Percentiles rank a stretch among this genome's conserved stretches.
Conservation (phyloP, 2,888 invertebrate species). For the Seladonia tumulorum region DNA sequence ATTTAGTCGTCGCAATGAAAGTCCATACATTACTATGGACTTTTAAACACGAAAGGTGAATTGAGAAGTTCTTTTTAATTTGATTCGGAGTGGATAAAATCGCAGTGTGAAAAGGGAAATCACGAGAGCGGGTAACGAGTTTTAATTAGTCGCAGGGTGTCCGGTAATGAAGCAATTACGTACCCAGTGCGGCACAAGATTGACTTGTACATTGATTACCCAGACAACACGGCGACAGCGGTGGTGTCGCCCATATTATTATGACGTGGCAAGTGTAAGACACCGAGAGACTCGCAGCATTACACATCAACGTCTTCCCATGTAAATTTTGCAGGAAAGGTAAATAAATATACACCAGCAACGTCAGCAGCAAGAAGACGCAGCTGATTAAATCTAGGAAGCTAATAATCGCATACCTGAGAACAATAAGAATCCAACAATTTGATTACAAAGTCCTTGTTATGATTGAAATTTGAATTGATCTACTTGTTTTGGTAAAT, state of each 20-base stretch:
- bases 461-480: not conserved
- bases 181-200: conserved; percentile 86
- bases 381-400: conserved; percentile 86
- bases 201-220: conserved; percentile 35
- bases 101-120: not conserved
- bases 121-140: not conserved
- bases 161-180: conserved; percentile 65
- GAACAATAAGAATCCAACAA: not conserved
- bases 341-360: conserved; percentile 88
- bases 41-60: not conserved
- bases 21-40: no score
- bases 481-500: not conserved
- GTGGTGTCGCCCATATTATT: conserved; percentile 75
- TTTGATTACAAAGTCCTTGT: not conserved
- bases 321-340: conserved; percentile 90
- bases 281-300: conserved; percentile 88
- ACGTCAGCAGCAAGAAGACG: conserved; percentile 87
- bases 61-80: not conserved
- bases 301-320: conserved; percentile 90
- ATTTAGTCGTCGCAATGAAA: not conserved
- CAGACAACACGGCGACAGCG: conserved; percentile 26
- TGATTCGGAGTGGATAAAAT: not conserved
- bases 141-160: not conserved
- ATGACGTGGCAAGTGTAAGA: conserved; percentile 88
- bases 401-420: conserved; percentile 73